Evolutionary conservation across 1,140 invertebrate species (phyloP).

Genomic region (Ceratosolen fusciceps): DNA sequence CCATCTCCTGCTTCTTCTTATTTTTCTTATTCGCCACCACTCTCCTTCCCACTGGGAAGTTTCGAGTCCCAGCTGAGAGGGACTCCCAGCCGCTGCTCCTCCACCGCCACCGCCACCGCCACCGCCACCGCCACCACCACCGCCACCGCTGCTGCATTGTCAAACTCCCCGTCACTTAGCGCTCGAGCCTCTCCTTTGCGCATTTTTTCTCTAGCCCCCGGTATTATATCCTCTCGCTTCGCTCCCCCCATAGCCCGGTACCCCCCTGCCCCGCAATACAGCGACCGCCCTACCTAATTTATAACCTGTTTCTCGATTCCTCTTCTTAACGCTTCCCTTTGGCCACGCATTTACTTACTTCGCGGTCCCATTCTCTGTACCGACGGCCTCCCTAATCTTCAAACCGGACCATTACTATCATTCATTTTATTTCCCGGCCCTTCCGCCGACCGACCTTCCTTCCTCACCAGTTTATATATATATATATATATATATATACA

Average conservation of each 20-base stretch:
- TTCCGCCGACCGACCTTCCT: too few relatives aligned
- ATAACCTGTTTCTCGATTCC: neutral
- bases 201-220: conserved; percentile 10
- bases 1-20: too few relatives aligned
- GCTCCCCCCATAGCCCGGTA: neutral
- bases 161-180: neutral
- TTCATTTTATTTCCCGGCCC: too few relatives aligned
- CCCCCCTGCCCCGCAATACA: too few relatives aligned
- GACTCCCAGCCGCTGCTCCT: neutral
- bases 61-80: conserved; percentile 12
- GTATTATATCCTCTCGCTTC: neutral
- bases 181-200: neutral
- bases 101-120: neutral
- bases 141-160: neutral
- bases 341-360: neutral
- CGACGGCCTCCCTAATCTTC: neutral
- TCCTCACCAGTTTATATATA: too few relatives aligned
- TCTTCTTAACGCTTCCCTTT: neutral
- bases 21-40: too few relatives aligned
- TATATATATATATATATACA: too few relatives aligned
- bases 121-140: too few relatives aligned
- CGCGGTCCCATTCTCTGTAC: neutral
- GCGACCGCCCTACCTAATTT: neutral
- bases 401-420: too few relatives aligned
- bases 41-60: neutral